A percentile compares a stretch with the other conserved stretches of the same genome.
These are phyloP conservation scores for Petromus typicus DNA, from an alignment of 2,113 vertebrate species.

Conservation along the genomic window DNA sequence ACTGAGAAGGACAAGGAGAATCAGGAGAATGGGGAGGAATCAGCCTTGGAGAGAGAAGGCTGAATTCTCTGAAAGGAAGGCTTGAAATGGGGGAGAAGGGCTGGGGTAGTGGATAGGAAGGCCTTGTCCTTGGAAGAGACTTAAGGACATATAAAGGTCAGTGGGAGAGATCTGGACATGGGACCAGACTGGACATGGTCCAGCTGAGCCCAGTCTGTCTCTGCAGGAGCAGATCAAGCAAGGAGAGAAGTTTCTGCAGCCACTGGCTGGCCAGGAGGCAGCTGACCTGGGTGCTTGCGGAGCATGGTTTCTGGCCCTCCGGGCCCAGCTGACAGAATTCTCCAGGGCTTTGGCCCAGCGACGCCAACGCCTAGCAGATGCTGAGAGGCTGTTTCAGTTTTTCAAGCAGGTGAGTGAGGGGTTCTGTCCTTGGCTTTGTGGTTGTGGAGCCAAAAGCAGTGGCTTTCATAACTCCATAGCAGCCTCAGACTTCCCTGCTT, in stretches of 20 bases:
- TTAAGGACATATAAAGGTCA: background rate
- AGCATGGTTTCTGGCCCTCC: slow-evolving; percentile 66
- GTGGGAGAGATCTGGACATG: background rate
- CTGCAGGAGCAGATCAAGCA: slow-evolving; percentile 75
- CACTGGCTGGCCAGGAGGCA: slow-evolving; percentile 54
- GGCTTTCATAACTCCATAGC: background rate
- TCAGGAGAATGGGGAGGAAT: background rate
- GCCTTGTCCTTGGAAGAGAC: background rate
- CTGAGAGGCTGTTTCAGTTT: slow-evolving; percentile 62
- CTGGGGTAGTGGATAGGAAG: background rate
- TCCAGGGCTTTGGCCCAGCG: slow-evolving; percentile 65
- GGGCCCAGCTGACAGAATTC: slow-evolving; percentile 71
- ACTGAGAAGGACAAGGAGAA: background rate
- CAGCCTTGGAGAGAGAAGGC: background rate
- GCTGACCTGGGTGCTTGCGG: slow-evolving; percentile 65
- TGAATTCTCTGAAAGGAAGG: background rate
- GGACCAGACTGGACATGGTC: background rate
- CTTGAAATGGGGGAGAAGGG: background rate
- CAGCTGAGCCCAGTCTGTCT: slow-evolving; percentile 17
- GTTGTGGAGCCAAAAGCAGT: background rate
- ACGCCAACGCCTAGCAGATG: slow-evolving; percentile 74
- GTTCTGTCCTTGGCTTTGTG: background rate
- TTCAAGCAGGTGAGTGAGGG: slow-evolving; percentile 71
- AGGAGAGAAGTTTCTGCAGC: slow-evolving; percentile 73
- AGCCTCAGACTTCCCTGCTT: background rate